Base-by-base conservation (phyloP, 2,797 vertebrate species). In the Varecia variegata region DNA sequence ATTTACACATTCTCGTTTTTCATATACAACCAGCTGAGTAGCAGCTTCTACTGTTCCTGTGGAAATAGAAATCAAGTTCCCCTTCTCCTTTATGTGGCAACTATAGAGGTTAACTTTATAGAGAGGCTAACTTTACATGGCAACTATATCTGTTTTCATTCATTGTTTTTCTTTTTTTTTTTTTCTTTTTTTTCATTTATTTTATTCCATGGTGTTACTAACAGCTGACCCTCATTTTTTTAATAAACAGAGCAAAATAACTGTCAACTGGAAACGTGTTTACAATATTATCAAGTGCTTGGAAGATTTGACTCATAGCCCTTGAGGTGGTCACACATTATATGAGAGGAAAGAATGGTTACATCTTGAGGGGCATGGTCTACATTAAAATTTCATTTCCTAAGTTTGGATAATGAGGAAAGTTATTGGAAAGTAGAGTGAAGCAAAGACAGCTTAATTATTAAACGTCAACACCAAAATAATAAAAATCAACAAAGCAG, bases 321-420 rank as follows among this genome's bases (percentile, higher is more conserved):
- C n/a, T 60, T 67, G 1, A 18, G 70, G 23, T 21, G 17, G 43
- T 52, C 23, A 2, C 7, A 11, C n/a, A 47, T 13, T 20, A 7
- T 21, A 2, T 4, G 65, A 84, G 32, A 81, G 20, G 58, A 80
- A 62, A 45, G 54, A 90, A 17, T 38, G 6, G 9, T 23, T 76
- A 35, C 43, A 76, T 50, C 27, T 65, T 20, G 2, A 54, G 23
- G 21, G 35, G 18, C 30, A 27, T 35, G 43, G 38, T 88, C 90
- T 83, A 67, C 52, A 92, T 90, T 93, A 91, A 90, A 90, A 83
- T 84, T 58, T 93, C 50, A 90, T 81, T 94, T 96, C 32, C 67
- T 80, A 65, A 68, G 12, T 80, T 92, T 68, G 70, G 58, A 40
- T 82, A 56, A 73, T 17, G 52, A 94, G 30, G 30, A 27, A 73